Conservation (phyloP, 2,888 invertebrate species). For the Yponomeuta plumbellus region DNA sequence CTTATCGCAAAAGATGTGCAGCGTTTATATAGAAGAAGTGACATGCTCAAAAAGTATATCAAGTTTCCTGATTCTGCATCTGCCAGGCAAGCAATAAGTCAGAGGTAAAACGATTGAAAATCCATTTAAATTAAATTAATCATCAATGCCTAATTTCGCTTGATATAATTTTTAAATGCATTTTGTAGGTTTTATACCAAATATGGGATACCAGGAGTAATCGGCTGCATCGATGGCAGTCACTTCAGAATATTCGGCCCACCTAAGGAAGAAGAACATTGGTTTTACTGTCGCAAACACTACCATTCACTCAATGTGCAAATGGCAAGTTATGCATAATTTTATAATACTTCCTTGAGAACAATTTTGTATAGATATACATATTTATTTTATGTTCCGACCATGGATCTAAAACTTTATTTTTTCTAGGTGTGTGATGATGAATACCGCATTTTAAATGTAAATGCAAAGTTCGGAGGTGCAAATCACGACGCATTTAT, state of each 20-base stretch:
- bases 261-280: neutral
- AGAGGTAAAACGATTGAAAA: neutral
- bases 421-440: too few species aligned
- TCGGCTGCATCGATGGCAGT: slow-evolving; percentile 23
- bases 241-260: slow-evolving; percentile 9
- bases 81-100: neutral
- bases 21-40: slow-evolving; percentile 22
- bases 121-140: neutral
- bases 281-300: too few species aligned
- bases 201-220: slow-evolving; percentile 19
- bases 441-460: too few species aligned
- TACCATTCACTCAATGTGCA: too few species aligned
- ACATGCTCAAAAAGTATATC: slow-evolving; percentile 2
- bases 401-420: too few species aligned
- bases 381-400: too few species aligned
- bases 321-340: too few species aligned
- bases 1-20: slow-evolving; percentile 25
- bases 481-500: slow-evolving; percentile 30
- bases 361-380: too few species aligned
- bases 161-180: slow-evolving; percentile 7
- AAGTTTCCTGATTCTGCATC: neutral
- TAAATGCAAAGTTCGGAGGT: slow-evolving; percentile 32
- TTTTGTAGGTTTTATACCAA: slow-evolving; percentile 13
- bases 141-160: neutral
- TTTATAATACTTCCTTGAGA: too few species aligned